phyloP scores from a whole-genome alignment of 92 coral and sea anemone species.

The Zoanthus gigantus region DNA sequence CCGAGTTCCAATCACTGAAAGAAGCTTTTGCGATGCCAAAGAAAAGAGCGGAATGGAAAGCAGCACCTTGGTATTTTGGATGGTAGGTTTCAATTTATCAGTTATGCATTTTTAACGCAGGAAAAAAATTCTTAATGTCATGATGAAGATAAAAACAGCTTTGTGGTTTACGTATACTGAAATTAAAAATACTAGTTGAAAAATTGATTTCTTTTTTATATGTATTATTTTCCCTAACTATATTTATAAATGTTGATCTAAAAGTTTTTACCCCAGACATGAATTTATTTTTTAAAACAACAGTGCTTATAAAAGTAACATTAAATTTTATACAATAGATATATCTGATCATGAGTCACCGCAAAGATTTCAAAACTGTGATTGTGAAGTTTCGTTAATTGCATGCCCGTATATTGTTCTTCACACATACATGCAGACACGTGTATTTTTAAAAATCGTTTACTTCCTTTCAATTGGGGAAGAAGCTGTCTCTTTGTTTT shows the following conservation, averaged over 20 bases:
- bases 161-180: neutral
- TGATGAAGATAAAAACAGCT: neutral
- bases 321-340: neutral
- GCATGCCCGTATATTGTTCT: neutral
- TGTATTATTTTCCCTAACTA: neutral
- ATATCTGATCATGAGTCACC: neutral
- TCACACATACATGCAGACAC: neutral
- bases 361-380: too few relatives aligned
- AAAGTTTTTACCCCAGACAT: neutral
- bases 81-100: conserved; percentile 72
- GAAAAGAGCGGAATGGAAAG: conserved; percentile 85
- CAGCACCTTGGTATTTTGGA: conserved; percentile 97
- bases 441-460: neutral
- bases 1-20: conserved; percentile 81
- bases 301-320: neutral
- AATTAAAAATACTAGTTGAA: neutral
- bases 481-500: neutral
- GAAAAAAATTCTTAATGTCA: neutral
- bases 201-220: neutral
- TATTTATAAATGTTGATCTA: neutral
- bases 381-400: neutral
- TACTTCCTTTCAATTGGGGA: neutral
- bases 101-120: neutral
- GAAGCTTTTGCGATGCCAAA: conserved; percentile 91
- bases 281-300: neutral